A percentile compares a stretch with the other conserved stretches of the same genome.
Conservation (phyloP, 2,797 vertebrate species). For the Enteromius treurensis region DNA sequence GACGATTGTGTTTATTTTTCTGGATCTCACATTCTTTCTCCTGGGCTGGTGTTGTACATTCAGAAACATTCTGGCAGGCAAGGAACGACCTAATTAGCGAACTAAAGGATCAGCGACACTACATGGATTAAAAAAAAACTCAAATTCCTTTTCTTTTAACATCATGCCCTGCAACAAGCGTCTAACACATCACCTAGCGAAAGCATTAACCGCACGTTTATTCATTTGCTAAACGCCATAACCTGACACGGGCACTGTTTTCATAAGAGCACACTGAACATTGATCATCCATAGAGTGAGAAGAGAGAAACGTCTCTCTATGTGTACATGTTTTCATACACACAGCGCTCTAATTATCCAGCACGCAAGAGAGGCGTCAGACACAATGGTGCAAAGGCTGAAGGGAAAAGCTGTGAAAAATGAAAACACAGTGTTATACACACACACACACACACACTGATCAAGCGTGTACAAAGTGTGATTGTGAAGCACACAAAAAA, state of each 20-base stretch:
- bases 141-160: background rate
- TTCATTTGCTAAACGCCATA: constrained; percentile 11
- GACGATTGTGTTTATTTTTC: background rate
- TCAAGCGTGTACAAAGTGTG: background rate
- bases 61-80: background rate
- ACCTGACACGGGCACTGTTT: background rate
- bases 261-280: constrained; percentile 3
- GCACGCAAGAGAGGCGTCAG: constrained; percentile 40
- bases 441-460: background rate
- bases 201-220: background rate
- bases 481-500: background rate
- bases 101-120: constrained; percentile 19
- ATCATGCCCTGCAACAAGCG: background rate
- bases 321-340: constrained; percentile 29
- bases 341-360: constrained; percentile 45
- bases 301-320: background rate
- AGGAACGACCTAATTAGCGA: constrained; percentile 24
- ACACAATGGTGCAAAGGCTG: constrained; percentile 27
- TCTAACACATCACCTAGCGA: background rate
- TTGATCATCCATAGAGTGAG: background rate
- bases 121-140: background rate
- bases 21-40: background rate
- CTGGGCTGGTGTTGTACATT: background rate
- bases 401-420: constrained; percentile 48
- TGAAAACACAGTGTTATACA: background rate